phyloP scores from a whole-genome alignment of 2,113 vertebrate genomes.

The Casuarius casuarius region DNA sequence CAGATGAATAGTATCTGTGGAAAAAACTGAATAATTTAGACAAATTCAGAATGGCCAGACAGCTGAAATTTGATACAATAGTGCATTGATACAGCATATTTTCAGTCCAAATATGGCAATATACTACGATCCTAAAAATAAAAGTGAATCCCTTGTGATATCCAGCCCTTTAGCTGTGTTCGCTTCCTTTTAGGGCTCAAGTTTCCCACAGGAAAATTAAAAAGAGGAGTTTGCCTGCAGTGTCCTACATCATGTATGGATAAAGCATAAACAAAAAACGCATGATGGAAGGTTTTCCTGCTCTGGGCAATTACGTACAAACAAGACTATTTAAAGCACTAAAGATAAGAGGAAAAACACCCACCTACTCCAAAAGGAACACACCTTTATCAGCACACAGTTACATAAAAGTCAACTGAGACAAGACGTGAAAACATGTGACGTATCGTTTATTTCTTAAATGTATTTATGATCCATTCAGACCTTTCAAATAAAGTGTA shows the following conservation, averaged over 20 bases:
- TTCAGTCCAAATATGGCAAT: conserved; percentile 88
- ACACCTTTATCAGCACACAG: background rate
- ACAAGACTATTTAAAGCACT: background rate
- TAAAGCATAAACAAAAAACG: conserved; percentile 1
- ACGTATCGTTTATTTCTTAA: conserved; percentile 64
- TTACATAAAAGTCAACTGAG: background rate
- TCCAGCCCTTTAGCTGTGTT: conserved; percentile 74
- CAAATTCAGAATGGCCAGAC: conserved; percentile 25
- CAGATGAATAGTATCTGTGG: background rate
- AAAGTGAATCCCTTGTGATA: conserved; percentile 81
- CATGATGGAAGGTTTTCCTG: conserved; percentile 28
- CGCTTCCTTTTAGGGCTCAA: conserved; percentile 82
- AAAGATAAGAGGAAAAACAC: background rate
- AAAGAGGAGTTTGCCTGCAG: conserved; percentile 76
- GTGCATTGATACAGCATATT: conserved; percentile 67
- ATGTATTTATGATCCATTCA: conserved; percentile 66
- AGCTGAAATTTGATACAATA: conserved; percentile 67
- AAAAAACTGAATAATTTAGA: background rate
- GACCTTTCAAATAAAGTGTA: conserved; percentile 68
- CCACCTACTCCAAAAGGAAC: background rate
- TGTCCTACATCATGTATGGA: conserved; percentile 63
- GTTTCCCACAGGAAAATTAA: conserved; percentile 90
- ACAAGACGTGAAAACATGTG: conserved; percentile 43
- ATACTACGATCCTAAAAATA: conserved; percentile 83
- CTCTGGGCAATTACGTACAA: background rate